These are phyloP conservation scores for Rhagonycha fulva DNA, from an alignment of 2,888 invertebrate genomes.

Conservation along the genomic window DNA sequence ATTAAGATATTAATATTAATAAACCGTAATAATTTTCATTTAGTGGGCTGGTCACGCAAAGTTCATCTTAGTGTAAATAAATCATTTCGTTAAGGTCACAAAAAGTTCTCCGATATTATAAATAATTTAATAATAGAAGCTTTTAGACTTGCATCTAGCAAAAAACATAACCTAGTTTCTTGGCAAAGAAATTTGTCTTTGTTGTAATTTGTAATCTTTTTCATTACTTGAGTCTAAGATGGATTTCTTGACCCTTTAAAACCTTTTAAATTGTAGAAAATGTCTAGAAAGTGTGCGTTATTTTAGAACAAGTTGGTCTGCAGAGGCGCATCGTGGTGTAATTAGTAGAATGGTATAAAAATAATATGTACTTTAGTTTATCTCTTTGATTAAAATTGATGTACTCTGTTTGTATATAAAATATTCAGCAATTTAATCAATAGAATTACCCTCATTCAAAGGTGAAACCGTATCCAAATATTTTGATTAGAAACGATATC, in stretches of 20 bases:
- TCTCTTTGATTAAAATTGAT: neutral
- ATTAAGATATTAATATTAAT: neutral
- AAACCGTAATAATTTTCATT: neutral
- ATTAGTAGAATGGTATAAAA: neutral
- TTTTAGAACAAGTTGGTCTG: neutral
- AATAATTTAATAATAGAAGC: neutral
- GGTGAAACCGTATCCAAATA: neutral
- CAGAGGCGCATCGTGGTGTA: neutral
- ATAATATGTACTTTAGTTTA: neutral
- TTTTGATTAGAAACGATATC: neutral
- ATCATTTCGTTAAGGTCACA: neutral
- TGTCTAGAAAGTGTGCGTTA: neutral
- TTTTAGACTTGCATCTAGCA: neutral
- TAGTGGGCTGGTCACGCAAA: neutral
- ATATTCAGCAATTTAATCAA: neutral
- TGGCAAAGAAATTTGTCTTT: neutral
- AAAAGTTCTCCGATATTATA: neutral
- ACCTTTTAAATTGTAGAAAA: neutral
- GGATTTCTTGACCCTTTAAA: neutral
- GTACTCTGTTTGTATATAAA: neutral
- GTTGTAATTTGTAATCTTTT: neutral
- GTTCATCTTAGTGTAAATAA: neutral
- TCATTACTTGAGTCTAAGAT: neutral
- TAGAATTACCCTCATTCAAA: neutral
- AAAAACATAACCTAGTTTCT: neutral